Evolutionary conservation across 1,140 invertebrate genomes (phyloP).

Genomic region (Tetranychus urticae): DNA sequence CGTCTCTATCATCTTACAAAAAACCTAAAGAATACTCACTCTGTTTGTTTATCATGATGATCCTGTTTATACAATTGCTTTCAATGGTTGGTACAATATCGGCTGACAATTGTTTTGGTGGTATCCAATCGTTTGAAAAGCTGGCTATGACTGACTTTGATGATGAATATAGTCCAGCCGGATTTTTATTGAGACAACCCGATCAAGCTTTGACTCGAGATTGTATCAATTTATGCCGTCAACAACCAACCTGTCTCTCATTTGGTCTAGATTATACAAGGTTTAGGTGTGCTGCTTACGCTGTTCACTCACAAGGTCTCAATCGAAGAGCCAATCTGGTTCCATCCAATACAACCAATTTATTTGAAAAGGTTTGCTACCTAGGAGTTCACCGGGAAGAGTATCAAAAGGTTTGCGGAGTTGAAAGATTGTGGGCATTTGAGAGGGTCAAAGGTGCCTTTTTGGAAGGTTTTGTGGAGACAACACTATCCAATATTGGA

Average conservation of each 20-base stretch:
- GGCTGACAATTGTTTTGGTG: constrained; percentile 22
- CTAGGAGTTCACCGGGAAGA: constrained; percentile 14
- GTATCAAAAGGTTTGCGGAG: constrained; percentile 23
- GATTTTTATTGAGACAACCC: constrained; percentile 20
- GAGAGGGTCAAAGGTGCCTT: constrained; percentile 24
- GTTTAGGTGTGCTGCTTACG: constrained; percentile 21
- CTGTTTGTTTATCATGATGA: too few relatives aligned
- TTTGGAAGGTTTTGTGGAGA: constrained; percentile 26
- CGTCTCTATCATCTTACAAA: too few relatives aligned
- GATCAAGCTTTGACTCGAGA: constrained; percentile 24
- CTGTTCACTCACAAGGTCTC: constrained; percentile 7
- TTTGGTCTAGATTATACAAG: constrained; percentile 24
- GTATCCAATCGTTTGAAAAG: constrained; percentile 26
- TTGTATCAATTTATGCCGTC: constrained; percentile 24
- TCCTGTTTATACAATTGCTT: too few relatives aligned
- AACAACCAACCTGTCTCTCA: constrained; percentile 21
- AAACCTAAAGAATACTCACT: too few relatives aligned
- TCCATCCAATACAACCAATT: constrained; percentile 18
- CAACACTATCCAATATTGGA: constrained; percentile 21
- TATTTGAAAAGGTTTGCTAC: constrained; percentile 25
- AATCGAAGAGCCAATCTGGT: constrained; percentile 15
- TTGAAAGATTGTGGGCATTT: constrained; percentile 26
- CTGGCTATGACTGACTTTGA: constrained; percentile 20
- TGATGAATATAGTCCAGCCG: constrained; percentile 12
- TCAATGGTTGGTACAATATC: too few relatives aligned